These are phyloP conservation scores for Poecilia picta DNA, from an alignment of 2,797 vertebrate species.

Conservation along the genomic window DNA sequence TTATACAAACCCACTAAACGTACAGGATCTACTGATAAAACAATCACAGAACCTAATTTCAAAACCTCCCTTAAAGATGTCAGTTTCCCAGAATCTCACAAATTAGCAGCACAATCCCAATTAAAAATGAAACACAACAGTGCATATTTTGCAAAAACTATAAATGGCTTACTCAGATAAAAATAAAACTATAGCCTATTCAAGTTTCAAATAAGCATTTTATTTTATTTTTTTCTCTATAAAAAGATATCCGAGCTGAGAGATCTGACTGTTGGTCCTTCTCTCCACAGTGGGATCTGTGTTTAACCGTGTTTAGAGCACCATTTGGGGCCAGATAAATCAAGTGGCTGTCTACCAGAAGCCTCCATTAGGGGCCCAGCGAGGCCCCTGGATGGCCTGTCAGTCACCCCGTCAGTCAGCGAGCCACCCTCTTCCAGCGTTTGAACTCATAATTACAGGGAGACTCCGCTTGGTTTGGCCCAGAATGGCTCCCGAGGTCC, in stretches of 20 bases:
- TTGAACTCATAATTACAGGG: conserved; percentile 86
- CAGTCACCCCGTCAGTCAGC: conserved; percentile 78
- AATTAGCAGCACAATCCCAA: background rate
- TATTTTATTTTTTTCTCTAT: conserved; percentile 17
- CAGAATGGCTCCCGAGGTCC: conserved; percentile 24
- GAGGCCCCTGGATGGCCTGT: conserved; percentile 74
- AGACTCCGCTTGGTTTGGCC: conserved; percentile 56
- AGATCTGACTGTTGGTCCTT: conserved; percentile 67
- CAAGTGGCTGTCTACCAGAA: conserved; percentile 79
- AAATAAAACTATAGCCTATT: background rate
- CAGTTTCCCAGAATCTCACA: background rate
- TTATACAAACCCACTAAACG: background rate
- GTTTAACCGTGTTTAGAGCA: conserved; percentile 79
- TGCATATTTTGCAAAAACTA: background rate
- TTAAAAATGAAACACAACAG: background rate
- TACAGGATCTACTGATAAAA: background rate
- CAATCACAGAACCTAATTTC: background rate
- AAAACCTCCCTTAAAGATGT: background rate
- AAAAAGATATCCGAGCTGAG: conserved; percentile 34
- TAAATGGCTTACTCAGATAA: background rate
- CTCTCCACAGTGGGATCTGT: conserved; percentile 80
- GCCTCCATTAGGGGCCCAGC: conserved; percentile 81
- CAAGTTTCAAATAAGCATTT: conserved; percentile 24
- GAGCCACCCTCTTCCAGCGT: conserved; percentile 69
- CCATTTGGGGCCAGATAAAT: conserved; percentile 84